phyloP scores from a whole-genome alignment of 1,140 invertebrate genomes.

The Pseudomyrmex concolor region DNA sequence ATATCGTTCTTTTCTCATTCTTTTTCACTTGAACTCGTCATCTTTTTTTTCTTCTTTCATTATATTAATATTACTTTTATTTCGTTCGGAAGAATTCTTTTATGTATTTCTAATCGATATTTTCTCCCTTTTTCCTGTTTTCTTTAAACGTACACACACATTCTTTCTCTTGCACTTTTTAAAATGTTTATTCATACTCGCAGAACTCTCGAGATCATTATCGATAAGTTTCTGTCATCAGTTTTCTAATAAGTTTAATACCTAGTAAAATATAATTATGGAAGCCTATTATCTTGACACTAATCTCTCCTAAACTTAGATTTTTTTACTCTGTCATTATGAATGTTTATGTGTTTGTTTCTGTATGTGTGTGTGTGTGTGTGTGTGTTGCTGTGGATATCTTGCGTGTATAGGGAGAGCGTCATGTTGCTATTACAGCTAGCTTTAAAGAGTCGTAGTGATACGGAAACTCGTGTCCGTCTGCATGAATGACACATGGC shows the following conservation, averaged over 20 bases:
- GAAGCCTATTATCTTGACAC: constrained; percentile 84
- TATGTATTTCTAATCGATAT: constrained; percentile 83
- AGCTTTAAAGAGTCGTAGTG: constrained; percentile 69
- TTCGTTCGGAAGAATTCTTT: constrained; percentile 81
- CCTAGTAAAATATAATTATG: constrained; percentile 82
- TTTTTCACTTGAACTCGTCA: constrained; percentile 22
- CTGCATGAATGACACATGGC: constrained; percentile 66
- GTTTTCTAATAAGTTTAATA: constrained; percentile 79
- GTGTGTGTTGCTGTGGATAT: background rate
- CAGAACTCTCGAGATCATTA: constrained; percentile 66
- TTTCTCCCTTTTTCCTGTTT: constrained; percentile 34
- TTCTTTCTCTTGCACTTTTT: constrained; percentile 65
- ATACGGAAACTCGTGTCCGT: constrained; percentile 64
- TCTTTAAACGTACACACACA: constrained; percentile 73
- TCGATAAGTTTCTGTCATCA: constrained; percentile 76
- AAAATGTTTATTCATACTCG: constrained; percentile 84
- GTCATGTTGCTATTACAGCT: constrained; percentile 67
- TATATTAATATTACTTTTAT: constrained; percentile 67
- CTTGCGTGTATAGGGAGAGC: background rate
- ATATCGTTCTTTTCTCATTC: constrained; percentile 9
- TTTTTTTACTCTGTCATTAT: constrained; percentile 61
- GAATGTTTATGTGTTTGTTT: constrained; percentile 67
- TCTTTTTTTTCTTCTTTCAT: constrained; percentile 64
- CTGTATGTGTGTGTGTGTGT: constrained; percentile 58
- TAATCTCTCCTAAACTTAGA: constrained; percentile 74